Evolutionary conservation across 2,888 invertebrate genomes (phyloP), one percentile per base, ranked within the genome.

Genomic region (Callimorpha dominula): DNA sequence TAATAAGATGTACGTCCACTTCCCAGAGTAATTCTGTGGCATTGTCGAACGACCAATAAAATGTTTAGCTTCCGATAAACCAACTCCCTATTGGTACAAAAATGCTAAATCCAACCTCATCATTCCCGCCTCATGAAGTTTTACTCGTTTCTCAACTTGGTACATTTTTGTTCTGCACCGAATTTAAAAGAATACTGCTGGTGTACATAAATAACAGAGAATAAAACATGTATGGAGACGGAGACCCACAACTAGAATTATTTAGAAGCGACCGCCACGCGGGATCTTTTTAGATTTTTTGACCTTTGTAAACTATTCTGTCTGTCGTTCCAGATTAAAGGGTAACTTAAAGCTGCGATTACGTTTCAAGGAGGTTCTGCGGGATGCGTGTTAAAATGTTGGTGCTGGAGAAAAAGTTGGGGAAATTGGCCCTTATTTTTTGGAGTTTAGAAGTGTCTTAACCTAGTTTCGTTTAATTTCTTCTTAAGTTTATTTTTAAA

Each of bases 111-210:
- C 86, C 90, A 87, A 85, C 82, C 90, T 86, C 90, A 90, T 92
- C 92, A 92, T 91, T 92, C 82, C 88, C 80, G 82, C 86, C 83
- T 85, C 83, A 87, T 89, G 88, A 88, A 92, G 86, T 94, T 92
- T 92, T 94, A 93, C 94, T 94, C 93, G 95, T 94, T 93, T 89
- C 91, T 86, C 90, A 94, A 94, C 90, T 95, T 94, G 89, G 90
- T 92, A 91, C 94, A 95, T 93, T 94, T 92, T 92, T 93, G 92
- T 92, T 91, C 86, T 86, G 81, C 83, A 84, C 81, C 85, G 86
- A 88, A 88, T 90, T 90, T 85, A 71, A 78, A 78, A 77, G 81
- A 89, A 91, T 86, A 88, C 87, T 84, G 82, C 84, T 84, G 86
- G 87, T 85, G 52, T 17, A 79, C 90, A 89, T 92, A 91, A 91